Base-by-base conservation (phyloP, 2,797 vertebrate species). In the Anolis apletophallus region DNA sequence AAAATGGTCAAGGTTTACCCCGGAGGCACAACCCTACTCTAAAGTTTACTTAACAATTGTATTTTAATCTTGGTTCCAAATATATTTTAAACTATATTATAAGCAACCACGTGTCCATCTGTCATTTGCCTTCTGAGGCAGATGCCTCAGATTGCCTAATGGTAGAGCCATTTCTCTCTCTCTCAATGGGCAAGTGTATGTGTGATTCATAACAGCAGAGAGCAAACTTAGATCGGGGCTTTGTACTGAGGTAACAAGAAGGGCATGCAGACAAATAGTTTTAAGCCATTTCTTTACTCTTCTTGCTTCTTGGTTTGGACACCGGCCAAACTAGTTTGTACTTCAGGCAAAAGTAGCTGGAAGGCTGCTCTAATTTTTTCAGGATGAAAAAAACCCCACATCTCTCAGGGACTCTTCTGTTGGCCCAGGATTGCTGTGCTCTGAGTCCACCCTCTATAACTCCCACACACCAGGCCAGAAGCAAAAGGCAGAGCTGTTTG, bases 141-240 rank as follows among this genome's bases (percentile, higher is more conserved):
- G 23, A 21, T 36, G 12, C 36, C 36, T 46, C 21, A 73, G 8
- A 26, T 19, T 73, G 11, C 36, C 23, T 46, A 73, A 73, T 46
- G 36, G 19, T 46, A 73, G 71, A 11, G 36, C 19, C 36, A 23
- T 40, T 72, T 40, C 68, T 76, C 29, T 26, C 4, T 36, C 32
- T 79, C 23, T 54, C 9, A 50, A 52, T 32, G 82, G 14, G 0
- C 69, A 3, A 0, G 0, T 71, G 50, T 81, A 0, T 26, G 36
- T 64, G 12, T 55, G 36, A 73, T 19, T 88, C 52, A 0, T 0
- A 9, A 46, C 69, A 55, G 17, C 0, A 0, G 19, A 10, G 36
- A 34, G 68, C 67, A 75, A 76, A 86, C 67, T 12, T 14, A 83
- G 57, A 36, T 71, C 52, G n/a, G 61, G 64, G 2, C n/a, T 14